Evolutionary conservation across 1,140 invertebrate species (phyloP), one percentile per base, ranked within the genome.

Genomic region (Habropoda laboriosa): DNA sequence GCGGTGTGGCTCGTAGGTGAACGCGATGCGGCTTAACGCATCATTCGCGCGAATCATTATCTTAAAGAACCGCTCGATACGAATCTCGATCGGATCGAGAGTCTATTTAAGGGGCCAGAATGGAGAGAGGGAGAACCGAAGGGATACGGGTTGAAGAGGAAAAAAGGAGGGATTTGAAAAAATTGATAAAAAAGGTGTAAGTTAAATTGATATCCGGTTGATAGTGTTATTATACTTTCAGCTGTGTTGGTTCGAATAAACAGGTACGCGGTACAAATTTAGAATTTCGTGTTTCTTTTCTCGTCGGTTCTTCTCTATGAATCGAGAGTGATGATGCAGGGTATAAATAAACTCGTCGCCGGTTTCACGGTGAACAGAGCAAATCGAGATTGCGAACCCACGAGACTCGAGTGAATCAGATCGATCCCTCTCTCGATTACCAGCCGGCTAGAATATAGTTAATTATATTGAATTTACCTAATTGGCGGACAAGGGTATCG

Each of bases 401-500:
- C 42, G 73, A 79, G 70, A 16, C 66, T 61, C 82, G 60, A 77
- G 51, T 45, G 27, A 51, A 55, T 81, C 58, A 61, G 63, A 71
- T 67, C 76, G 63, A 66, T 53, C 45, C 67, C 42, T 8, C 21
- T 38, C 13, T 35, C 80, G 81, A 88, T 87, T 68, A 79, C 18
- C 57, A 35, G 13, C n/a, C 13, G n/a, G 79, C 80, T 87, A 80
- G 83, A 89, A 86, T 84, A 87, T 83, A 86, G 67, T 88, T 88
- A 88, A 88, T 88, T 87, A 88, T 88, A 89, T 89, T 83, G 86
- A 85, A 85, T 86, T 88, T 84, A 81, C 86, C 83, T 88, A 88
- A 89, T 89, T 88, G 88, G 81, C 79, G 85, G 71, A 49, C 79
- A 79, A 74, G 80, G 82, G 63, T 87, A 85, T 84, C 83, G 75